Conservation (phyloP, 2,113 vertebrate species). For the Apodemus sylvaticus region DNA sequence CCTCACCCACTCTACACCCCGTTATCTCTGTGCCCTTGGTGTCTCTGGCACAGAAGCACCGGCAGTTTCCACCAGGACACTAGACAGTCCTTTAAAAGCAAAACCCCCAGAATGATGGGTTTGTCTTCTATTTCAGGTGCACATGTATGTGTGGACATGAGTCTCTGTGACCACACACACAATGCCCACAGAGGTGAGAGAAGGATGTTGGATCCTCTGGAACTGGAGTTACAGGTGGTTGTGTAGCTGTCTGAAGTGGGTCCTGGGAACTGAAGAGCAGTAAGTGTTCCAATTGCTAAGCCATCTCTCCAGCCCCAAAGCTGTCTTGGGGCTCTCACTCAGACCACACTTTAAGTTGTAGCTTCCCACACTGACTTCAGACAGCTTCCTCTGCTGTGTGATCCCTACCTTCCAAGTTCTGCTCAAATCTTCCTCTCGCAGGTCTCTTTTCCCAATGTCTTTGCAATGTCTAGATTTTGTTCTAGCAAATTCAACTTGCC, state of each 20-base stretch:
- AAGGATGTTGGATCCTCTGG: neutral
- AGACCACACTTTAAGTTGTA: rapidly evolving
- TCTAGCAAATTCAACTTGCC: neutral
- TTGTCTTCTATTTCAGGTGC: neutral
- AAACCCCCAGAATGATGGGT: neutral
- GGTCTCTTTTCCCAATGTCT: neutral
- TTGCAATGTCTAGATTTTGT: neutral
- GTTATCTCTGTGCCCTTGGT: neutral
- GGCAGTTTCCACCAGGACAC: neutral
- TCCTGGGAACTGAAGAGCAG: neutral
- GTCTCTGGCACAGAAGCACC: neutral
- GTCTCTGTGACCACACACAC: neutral
- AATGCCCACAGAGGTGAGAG: neutral
- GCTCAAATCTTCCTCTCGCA: neutral
- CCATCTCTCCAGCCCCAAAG: neutral
- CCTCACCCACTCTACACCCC: neutral
- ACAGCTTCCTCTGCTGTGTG: neutral
- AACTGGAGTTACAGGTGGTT: neutral
- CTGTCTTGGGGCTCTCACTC: neutral
- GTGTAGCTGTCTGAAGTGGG: neutral
- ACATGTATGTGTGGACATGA: neutral
- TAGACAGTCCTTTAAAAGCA: neutral
- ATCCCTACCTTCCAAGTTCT: neutral
- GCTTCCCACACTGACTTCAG: neutral
- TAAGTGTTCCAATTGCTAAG: neutral